These are phyloP conservation scores for Chelonoidis abingdonii DNA, from an alignment of 2,113 vertebrate genomes.

Conservation along the genomic window DNA sequence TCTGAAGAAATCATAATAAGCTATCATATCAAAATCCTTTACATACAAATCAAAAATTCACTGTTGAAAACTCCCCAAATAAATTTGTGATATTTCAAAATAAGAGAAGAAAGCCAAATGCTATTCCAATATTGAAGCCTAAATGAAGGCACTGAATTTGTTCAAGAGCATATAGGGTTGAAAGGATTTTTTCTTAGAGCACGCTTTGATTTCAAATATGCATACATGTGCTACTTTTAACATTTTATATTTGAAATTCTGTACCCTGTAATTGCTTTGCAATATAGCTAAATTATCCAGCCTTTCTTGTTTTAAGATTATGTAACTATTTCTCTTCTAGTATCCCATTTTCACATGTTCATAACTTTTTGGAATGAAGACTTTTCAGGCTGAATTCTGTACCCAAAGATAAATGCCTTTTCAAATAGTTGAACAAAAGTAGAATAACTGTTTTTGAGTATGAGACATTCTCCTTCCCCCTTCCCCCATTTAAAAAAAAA, in stretches of 20 bases:
- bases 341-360: background rate
- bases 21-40: background rate
- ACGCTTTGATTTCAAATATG: background rate
- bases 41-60: background rate
- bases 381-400: background rate
- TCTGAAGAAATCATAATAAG: background rate
- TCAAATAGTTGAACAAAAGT: background rate
- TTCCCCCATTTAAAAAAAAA: no score
- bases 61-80: background rate
- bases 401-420: background rate
- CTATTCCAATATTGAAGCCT: background rate
- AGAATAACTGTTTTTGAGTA: background rate
- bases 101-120: background rate
- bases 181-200: background rate
- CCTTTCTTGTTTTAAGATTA: background rate
- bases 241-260: background rate
- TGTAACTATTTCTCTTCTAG: background rate
- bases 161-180: background rate
- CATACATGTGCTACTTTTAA: background rate
- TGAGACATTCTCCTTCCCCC: background rate
- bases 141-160: background rate
- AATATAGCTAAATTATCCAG: background rate
- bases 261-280: background rate
- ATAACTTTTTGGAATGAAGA: background rate
- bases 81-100: background rate